Base-by-base conservation (phyloP, 2,888 invertebrate species). In the Drosophila lutescens region DNA sequence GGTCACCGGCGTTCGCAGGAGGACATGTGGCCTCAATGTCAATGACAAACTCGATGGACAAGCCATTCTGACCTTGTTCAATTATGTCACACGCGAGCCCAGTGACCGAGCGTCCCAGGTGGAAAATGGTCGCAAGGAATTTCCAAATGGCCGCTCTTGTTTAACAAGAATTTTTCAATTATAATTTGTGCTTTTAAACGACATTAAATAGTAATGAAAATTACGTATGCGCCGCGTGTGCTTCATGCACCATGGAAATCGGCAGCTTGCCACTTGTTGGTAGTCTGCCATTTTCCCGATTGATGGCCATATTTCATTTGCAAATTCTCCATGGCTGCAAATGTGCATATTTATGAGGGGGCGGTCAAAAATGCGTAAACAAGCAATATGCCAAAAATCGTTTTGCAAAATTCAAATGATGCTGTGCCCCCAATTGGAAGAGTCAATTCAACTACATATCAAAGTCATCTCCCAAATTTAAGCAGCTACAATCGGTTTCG, bases 341-440 rank as follows among this genome's bases (percentile, higher is more conserved):
- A 63, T 84, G 74, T 60, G 77, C 79, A 80, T 80, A 81, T 85
- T 85, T 72, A 85, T 80, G 69, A 79, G 71, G 1, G 54, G 8
- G 10, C 4, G 7, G 15, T n/a, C 30, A 36, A 36, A 55, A 57
- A 34, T 57, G 46, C 51, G 38, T 57, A 38, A 53, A 32, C 53
- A 40, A 47, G 51, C 62, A 56, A 71, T 59, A 41, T 59, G 59
- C 38, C 59, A 59, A 59, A 69, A 30, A 68, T 59, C 47, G 54
- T 66, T 66, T 66, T n/a, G 5, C 23, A 13, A 41, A 17, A 30
- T 41, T 20, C 40, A 44, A 30, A 70, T 50, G 30, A 36, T 17
- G 9, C 47, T 40, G 23, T 30, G 53, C 4, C 40, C 38, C 36
- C 41, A 12, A 34, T 43, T 49, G 51, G n/a, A 30, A 30, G 36